Base-by-base conservation (phyloP, 2,888 invertebrate species). In the Leucozona laternaria region DNA sequence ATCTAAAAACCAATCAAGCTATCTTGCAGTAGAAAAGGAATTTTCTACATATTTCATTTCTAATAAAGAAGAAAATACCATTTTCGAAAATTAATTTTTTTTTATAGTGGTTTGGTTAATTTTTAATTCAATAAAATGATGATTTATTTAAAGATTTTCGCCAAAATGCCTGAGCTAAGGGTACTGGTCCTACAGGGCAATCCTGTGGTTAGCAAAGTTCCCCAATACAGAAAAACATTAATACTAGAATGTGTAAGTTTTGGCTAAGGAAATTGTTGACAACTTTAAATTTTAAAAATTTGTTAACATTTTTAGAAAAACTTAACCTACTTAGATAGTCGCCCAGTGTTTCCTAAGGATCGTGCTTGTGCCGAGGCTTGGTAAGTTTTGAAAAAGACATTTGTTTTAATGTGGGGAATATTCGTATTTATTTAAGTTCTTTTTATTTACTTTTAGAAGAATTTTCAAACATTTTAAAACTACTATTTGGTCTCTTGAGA, bases 361-460 rank as follows among this genome's bases (percentile, higher is more conserved):
- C 94, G 98, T 80, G 97, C 97, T 0, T 98, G 98, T 91, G 97
- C 97, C 0, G 97, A 97, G 92, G 98, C 98, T n/a, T 99, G 98
- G 98, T 96, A 94, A 90, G 93, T 48, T 13, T 8, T 8, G 28
- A 48, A 15, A 6, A 28, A 28, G 28, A 28, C 4, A 4, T n/a
- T n/a, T 5, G 28, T 28, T 5, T 28, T 28, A 28, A 2, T 5
- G 6, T 4, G 6, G 4, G 0, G 28, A 28, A 28, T 28, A 28
- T 0, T 28, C 28, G 28, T 5, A 28, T 28, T 28, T 28, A 28
- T 28, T 28, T 25, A 25, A 25, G 4, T 3, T 4, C 25, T 25
- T 4, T 3, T 25, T 25, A 25, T 25, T 25, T n/a, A n/a, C n/a
- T n/a, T n/a, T n/a, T n/a, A n/a, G n/a, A n/a, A n/a, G n/a, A n/a